Evolutionary conservation across 35 echinoderm and acorn worm species (phyloP), one percentile per base, ranked within the genome.

Genomic region (Anneissia japonica): DNA sequence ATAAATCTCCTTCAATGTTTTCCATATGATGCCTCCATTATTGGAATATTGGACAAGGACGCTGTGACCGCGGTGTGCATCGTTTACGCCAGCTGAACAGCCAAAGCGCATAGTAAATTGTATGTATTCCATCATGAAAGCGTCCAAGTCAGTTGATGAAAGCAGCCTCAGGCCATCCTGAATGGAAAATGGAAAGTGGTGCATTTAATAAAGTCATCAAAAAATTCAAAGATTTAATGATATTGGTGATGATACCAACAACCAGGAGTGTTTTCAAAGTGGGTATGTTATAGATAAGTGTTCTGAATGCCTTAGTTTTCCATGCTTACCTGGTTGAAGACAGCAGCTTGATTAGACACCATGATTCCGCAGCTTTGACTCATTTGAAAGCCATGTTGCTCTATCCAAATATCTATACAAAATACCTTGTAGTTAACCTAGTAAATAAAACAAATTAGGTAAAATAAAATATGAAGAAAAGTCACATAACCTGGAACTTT

Each of bases 21-120:
- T 81, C 95, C 95, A 97, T 0, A 85, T 90, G 29, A 93, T 93
- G 37, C 95, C 95, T 37, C 95, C 95, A 86, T 97, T 97, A 37
- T 84, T 92, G 30, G 95, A 97, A 75, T 93, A 97, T 73, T 97
- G 94, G 10, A 93, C 64, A 0, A 97, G 88, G 29, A 93, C 76
- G 16, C 81, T 51, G 21, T 55, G 76, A 45, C 84, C 76, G 36
- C 84, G 41, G 72, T 46, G 38, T 34, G 79, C 29, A 74, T 38
- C 31, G 16, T 86, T 17, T 19, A 81, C 74, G 35, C 86, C 75
- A 37, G 31, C 75, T 79, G 72, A 76, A 82, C 94, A 97, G 56
- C 91, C 88, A 83, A 93, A 97, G 34, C 88, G 72, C 41, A 97
- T 89, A 29, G 91, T 97, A 37, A 97, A 93, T 76, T 97, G 91